These are phyloP conservation scores for Pipistrellus pipistrellus DNA, from an alignment of 2,797 vertebrate species.

Conservation along the genomic window DNA sequence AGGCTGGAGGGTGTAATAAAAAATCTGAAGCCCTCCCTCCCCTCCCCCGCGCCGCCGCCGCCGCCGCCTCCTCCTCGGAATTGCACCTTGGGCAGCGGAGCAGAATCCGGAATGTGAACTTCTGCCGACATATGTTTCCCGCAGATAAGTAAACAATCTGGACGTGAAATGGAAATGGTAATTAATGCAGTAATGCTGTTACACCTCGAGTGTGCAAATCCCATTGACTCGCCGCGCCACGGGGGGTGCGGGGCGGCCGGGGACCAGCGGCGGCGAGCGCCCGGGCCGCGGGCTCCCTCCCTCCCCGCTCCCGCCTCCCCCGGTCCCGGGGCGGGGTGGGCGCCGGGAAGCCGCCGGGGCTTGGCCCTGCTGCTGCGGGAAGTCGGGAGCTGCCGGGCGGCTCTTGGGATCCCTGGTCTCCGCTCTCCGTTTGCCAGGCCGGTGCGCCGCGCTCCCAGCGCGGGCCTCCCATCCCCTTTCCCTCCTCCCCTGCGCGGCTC, in stretches of 20 bases:
- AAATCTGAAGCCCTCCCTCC: conserved; percentile 87
- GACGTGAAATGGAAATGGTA: conserved; percentile 97
- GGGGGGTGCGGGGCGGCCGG: conserved; percentile 73
- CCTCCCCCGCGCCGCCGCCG: conserved; percentile 85
- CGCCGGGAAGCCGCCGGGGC: neutral
- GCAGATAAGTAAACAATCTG: conserved; percentile 99
- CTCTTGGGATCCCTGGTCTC: rapidly evolving
- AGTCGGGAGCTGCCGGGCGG: neutral
- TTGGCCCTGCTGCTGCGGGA: neutral
- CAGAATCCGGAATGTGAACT: conserved; percentile 98
- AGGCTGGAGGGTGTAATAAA: conserved; percentile 95
- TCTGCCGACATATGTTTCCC: conserved; percentile 98
- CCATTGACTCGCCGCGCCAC: conserved; percentile 89
- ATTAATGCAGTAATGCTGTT: conserved; percentile 98
- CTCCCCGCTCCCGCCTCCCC: neutral
- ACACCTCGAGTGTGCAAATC: conserved; percentile 95
- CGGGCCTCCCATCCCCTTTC: conserved; percentile 14
- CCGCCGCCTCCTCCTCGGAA: conserved; percentile 89
- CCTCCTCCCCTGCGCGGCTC: rapidly evolving
- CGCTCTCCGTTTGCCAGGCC: conserved; percentile 88
- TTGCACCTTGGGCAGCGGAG: conserved; percentile 98
- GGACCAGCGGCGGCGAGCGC: neutral
- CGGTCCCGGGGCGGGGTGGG: neutral
- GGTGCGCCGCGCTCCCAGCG: conserved; percentile 81
- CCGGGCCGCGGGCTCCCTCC: conserved; percentile 35